Percentiles rank a stretch among this genome's conserved stretches.
phyloP scores from a whole-genome alignment of 2,888 invertebrate genomes.

The Caenorhabditis japonica region DNA sequence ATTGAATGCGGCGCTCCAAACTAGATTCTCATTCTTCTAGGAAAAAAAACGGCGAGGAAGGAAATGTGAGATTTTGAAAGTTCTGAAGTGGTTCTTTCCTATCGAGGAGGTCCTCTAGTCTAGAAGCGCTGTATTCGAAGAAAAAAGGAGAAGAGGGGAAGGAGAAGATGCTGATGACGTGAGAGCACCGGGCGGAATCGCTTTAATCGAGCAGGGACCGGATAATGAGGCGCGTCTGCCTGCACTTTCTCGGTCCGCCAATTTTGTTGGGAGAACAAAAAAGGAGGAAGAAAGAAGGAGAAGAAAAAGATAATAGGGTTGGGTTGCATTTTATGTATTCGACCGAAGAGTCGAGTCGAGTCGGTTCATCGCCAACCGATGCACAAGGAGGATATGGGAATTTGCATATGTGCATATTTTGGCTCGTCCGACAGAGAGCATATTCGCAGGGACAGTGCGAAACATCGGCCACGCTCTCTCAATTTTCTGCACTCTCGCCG shows the following conservation, averaged over 20 bases:
- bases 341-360: no score
- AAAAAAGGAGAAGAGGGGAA: not conserved
- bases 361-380: no score
- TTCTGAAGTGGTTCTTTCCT: conserved; percentile 19
- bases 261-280: conserved; percentile 3
- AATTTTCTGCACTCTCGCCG: no score
- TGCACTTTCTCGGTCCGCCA: no score
- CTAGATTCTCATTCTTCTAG: not conserved
- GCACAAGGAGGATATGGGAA: no score
- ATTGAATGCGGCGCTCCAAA: conserved; percentile 18
- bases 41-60: conserved; percentile 8
- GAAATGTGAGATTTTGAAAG: conserved; percentile 40
- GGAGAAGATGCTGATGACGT: no score
- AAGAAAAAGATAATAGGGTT: not conserved
- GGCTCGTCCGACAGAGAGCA: no score
- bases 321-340: conserved; percentile 12
- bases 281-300: not conserved
- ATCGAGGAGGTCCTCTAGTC: not conserved
- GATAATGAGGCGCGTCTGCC: conserved; percentile 13
- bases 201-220: conserved; percentile 2
- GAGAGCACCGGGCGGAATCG: no score
- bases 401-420: no score
- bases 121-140: no score
- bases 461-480: no score
- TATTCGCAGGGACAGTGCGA: no score